Evolutionary conservation across 2,113 vertebrate genomes (phyloP).

Genomic region (Dicerorhinus sumatrensis): DNA sequence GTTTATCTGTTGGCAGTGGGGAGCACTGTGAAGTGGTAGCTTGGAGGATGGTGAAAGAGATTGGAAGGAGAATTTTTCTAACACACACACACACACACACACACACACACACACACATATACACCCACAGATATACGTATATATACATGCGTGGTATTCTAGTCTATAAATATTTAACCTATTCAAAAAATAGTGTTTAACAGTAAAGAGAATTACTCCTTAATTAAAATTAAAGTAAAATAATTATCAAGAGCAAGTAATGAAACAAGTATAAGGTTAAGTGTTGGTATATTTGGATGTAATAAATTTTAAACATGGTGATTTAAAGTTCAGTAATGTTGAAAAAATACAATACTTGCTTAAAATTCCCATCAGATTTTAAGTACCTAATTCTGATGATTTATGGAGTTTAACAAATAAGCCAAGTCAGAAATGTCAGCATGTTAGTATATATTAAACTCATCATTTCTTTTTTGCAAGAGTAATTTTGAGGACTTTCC

Average conservation of each 20-base stretch:
- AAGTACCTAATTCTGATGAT: neutral
- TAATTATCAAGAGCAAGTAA: neutral
- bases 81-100: neutral
- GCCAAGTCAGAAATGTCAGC: neutral
- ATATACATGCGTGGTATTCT: neutral
- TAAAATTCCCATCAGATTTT: neutral
- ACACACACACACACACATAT: neutral
- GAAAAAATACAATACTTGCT: neutral
- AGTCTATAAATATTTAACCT: neutral
- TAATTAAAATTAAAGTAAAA: slow-evolving; percentile 13
- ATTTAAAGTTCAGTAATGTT: neutral
- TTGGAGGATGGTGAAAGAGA: neutral
- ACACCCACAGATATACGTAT: rapidly evolving
- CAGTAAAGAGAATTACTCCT: neutral
- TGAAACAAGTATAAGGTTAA: neutral
- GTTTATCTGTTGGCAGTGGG: neutral
- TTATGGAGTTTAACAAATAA: neutral
- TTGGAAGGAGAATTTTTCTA: neutral
- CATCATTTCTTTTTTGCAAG: neutral
- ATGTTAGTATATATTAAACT: neutral
- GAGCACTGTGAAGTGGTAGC: neutral
- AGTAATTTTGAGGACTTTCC: neutral
- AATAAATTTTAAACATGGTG: neutral
- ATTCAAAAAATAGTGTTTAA: neutral
- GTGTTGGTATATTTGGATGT: neutral